phyloP scores from a whole-genome alignment of 2,888 invertebrate species.

The Amblyjoppa proteus region DNA sequence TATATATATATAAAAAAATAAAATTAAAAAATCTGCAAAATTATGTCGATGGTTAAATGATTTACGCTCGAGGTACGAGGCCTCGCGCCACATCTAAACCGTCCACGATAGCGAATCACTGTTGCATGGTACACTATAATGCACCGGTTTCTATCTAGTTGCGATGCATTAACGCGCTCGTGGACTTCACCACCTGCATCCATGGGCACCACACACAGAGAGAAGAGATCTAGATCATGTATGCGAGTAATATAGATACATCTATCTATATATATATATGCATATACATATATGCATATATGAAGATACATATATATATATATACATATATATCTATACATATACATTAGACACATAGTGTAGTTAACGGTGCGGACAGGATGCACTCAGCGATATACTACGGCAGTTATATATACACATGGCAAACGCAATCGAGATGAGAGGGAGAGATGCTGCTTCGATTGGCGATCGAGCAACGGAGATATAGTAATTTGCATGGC shows the following conservation, averaged over 20 bases:
- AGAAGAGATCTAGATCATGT: conserved; percentile 3
- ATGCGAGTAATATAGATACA: conserved; percentile 7
- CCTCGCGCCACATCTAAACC: conserved; percentile 1
- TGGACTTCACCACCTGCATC: neutral
- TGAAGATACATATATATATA: no score
- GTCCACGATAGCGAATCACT: conserved; percentile 7
- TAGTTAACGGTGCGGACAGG: conserved; percentile 51
- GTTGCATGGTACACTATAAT: conserved; percentile 23
- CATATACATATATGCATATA: conserved; percentile 29
- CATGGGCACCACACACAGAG: conserved; percentile 13
- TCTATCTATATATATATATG: conserved; percentile 22
- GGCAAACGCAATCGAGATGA: conserved; percentile 53
- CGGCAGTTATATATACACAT: conserved; percentile 29
- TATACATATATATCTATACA: conserved; percentile 17
- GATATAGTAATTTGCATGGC: conserved; percentile 46
- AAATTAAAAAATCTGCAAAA: neutral
- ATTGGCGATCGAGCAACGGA: conserved; percentile 53
- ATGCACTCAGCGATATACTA: conserved; percentile 39
- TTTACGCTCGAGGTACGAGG: neutral
- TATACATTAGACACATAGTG: conserved; percentile 43
- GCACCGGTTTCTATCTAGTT: conserved; percentile 34
- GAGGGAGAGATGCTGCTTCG: conserved; percentile 57
- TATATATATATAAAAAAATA: neutral
- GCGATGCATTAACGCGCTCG: conserved; percentile 47
- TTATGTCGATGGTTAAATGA: neutral